Percentiles rank a stretch among this genome's conserved stretches.
Conservation (phyloP, 2,888 invertebrate genomes). For the Spialia ferax region DNA sequence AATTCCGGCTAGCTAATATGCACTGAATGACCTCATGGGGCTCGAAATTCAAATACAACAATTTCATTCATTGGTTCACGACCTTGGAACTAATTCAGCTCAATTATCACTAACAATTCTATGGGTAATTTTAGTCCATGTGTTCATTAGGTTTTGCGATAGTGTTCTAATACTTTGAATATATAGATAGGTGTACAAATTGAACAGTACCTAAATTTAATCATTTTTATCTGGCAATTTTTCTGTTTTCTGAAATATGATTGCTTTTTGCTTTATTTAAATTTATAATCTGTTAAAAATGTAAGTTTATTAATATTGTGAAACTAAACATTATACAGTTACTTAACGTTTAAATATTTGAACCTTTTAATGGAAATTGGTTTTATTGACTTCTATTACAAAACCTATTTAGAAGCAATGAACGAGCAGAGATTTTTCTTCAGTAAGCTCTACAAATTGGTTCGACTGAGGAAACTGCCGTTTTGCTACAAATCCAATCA, state of each 20-base stretch:
- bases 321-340: not conserved
- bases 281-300: too few relatives aligned
- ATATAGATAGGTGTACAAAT: too few relatives aligned
- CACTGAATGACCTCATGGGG: slow-evolving; percentile 36
- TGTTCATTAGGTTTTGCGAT: slow-evolving; percentile 10
- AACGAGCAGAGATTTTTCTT: not conserved
- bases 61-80: slow-evolving; percentile 56
- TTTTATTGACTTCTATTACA: not conserved
- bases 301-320: too few relatives aligned
- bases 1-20: not conserved
- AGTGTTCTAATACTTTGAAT: too few relatives aligned
- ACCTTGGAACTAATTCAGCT: slow-evolving; percentile 61
- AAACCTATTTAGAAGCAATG: not conserved
- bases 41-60: slow-evolving; percentile 56
- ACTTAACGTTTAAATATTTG: too few relatives aligned
- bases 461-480: slow-evolving; percentile 2
- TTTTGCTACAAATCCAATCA: not conserved
- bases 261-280: too few relatives aligned
- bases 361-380: too few relatives aligned
- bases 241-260: too few relatives aligned
- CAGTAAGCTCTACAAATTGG: not conserved
- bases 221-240: too few relatives aligned
- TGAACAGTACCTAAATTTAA: too few relatives aligned
- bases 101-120: slow-evolving; percentile 53
- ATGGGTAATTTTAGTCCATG: slow-evolving; percentile 45